These are phyloP conservation scores for Phorcus lineatus DNA, from an alignment of 2,888 invertebrate genomes.

Conservation along the genomic window DNA sequence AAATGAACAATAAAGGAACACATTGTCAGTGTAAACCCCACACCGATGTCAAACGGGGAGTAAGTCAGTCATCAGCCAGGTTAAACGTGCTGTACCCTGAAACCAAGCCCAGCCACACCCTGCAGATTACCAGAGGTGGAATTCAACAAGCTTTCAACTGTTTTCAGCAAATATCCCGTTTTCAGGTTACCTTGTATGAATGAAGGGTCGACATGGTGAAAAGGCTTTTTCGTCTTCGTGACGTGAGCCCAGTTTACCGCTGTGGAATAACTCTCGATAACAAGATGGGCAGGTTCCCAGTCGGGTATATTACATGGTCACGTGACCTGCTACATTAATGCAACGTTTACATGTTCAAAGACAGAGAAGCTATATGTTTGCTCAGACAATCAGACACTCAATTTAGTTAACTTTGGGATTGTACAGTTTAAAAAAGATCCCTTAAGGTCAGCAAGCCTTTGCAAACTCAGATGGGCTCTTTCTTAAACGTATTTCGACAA, in stretches of 20 bases:
- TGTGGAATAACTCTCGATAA: background rate
- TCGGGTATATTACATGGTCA: background rate
- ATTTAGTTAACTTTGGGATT: background rate
- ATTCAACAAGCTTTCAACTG: conserved; percentile 6
- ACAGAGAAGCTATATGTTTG: background rate
- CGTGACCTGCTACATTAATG: background rate
- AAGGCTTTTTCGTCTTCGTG: background rate
- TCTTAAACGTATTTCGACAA: too few relatives aligned
- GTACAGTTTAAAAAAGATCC: background rate
- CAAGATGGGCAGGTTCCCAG: background rate
- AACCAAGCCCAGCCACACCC: background rate
- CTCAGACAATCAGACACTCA: background rate
- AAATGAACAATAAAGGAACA: background rate
- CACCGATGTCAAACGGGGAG: background rate
- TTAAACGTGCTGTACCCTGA: background rate
- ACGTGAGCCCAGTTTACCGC: background rate
- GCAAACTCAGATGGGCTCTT: too few relatives aligned
- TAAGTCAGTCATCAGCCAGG: background rate
- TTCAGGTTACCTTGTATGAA: background rate
- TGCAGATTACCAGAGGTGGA: background rate
- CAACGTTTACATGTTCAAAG: background rate
- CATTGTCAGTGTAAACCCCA: background rate
- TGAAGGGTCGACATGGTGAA: background rate
- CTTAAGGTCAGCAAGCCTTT: too few relatives aligned
- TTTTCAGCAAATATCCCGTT: background rate